These are phyloP conservation scores for Ciconia stormi DNA, from an alignment of 2,113 vertebrate genomes.

Conservation along the genomic window DNA sequence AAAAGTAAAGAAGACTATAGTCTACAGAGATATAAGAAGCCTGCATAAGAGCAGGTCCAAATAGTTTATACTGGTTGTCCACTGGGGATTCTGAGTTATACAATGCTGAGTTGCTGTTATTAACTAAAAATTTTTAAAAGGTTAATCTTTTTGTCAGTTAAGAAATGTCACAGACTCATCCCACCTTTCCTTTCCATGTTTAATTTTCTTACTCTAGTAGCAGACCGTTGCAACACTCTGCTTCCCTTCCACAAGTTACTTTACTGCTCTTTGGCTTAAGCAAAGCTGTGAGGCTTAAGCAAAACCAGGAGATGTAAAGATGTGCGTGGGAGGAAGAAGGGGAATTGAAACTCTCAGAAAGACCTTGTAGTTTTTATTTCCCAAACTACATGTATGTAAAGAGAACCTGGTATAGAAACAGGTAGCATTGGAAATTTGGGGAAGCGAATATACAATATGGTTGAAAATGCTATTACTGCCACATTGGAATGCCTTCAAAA, in stretches of 20 bases:
- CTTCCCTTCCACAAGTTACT: background rate
- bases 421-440: background rate
- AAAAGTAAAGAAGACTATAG: background rate
- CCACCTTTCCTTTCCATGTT: background rate
- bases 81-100: background rate
- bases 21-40: background rate
- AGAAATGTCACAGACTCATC: background rate
- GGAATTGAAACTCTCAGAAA: background rate
- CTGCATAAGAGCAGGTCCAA: background rate
- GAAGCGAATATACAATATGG: background rate
- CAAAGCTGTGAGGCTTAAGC: background rate
- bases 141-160: background rate
- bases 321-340: background rate
- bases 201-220: background rate
- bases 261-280: background rate
- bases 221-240: background rate
- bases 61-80: background rate
- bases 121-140: background rate
- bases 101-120: background rate
- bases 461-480: background rate
- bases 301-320: background rate
- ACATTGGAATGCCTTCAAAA: background rate
- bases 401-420: background rate
- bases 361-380: background rate
- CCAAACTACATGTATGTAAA: background rate